These are phyloP conservation scores for Apodemus sylvaticus DNA, from an alignment of 2,113 vertebrate species.

Conservation along the genomic window DNA sequence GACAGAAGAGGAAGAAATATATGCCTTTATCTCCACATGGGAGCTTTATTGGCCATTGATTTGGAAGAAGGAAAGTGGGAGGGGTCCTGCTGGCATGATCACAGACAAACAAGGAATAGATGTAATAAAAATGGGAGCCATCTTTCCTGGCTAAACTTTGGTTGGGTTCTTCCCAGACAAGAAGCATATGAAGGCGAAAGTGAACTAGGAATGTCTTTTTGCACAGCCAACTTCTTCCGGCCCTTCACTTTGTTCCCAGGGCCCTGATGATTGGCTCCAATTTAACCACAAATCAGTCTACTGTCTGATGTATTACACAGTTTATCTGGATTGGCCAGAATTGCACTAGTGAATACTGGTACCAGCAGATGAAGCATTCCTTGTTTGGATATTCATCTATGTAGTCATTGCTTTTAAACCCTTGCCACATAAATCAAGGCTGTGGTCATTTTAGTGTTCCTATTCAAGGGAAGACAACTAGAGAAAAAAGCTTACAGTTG, in stretches of 20 bases:
- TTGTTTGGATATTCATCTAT: background rate
- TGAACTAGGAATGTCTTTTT: background rate
- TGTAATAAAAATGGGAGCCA: background rate
- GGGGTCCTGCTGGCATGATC: background rate
- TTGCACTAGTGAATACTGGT: background rate
- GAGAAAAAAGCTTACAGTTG: background rate
- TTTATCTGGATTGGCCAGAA: background rate
- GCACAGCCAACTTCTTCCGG: background rate
- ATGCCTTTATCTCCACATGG: background rate
- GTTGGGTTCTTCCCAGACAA: background rate
- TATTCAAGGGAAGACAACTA: background rate
- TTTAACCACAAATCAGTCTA: background rate
- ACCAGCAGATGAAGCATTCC: background rate
- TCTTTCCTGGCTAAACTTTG: background rate
- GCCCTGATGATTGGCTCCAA: background rate
- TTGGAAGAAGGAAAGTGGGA: constrained; percentile 24
- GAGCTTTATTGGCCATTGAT: background rate
- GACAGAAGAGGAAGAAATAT: constrained; percentile 28
- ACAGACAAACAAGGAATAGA: background rate
- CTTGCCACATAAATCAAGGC: background rate
- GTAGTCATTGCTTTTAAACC: background rate
- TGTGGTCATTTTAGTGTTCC: background rate
- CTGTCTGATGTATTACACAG: background rate
- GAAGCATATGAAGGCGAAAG: background rate
- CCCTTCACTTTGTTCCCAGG: background rate